Evolutionary conservation across 1,140 invertebrate species (phyloP).

Genomic region (Cyclargus thomasi): DNA sequence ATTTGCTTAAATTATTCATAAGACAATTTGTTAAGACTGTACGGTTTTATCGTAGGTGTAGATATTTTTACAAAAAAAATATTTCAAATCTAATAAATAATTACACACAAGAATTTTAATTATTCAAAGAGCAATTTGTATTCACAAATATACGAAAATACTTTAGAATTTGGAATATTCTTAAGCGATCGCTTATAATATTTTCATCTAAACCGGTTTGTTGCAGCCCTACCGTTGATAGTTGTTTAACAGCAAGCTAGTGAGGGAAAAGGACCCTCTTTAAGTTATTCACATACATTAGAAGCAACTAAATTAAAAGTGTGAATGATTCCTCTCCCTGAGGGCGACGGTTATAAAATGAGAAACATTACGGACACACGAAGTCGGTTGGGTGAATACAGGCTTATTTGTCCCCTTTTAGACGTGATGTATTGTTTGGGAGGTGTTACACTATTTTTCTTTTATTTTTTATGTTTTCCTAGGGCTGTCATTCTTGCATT

Average conservation of each 20-base stretch:
- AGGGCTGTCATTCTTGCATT: neutral
- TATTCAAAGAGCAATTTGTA: neutral
- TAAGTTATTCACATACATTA: conserved; percentile 69
- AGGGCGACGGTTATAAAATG: conserved; percentile 55
- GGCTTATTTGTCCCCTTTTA: conserved; percentile 49
- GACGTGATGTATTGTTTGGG: conserved; percentile 23
- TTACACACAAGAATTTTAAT: neutral
- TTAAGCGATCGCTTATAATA: too few relatives aligned
- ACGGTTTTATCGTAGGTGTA: too few relatives aligned
- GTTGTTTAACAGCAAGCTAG: conserved; percentile 58
- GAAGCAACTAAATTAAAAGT: conserved; percentile 72
- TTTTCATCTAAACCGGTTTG: neutral
- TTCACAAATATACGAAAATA: neutral
- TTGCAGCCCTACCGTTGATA: conserved; percentile 42
- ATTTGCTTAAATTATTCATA: too few relatives aligned
- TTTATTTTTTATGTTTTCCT: neutral
- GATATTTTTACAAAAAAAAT: too few relatives aligned
- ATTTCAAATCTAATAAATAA: neutral
- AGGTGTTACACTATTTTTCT: conserved; percentile 10
- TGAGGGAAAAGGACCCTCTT: conserved; percentile 45
- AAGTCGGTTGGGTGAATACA: conserved; percentile 49
- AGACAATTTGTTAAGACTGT: too few relatives aligned
- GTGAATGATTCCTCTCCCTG: conserved; percentile 55
- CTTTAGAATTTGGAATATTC: neutral
- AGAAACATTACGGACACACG: conserved; percentile 64